Conservation (phyloP, 2,797 vertebrate genomes). For the Mormyrops attenuatus region DNA sequence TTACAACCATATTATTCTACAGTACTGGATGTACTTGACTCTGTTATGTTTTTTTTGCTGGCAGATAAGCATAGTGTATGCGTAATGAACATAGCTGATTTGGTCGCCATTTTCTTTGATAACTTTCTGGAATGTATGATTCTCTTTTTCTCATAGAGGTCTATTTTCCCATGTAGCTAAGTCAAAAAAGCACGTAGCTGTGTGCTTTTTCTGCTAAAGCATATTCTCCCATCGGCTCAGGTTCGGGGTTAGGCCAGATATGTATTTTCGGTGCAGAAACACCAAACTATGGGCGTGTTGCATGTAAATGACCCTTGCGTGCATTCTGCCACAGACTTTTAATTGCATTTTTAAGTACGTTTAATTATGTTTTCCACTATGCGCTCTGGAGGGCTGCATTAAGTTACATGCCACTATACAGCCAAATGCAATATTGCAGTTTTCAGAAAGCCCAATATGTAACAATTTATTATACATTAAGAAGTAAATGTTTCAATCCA, state of each 20-base stretch:
- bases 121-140: not conserved
- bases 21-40: not conserved
- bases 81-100: not conserved
- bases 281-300: not conserved
- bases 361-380: not conserved
- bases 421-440: not conserved
- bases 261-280: not conserved
- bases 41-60: not conserved
- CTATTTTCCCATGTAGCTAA: not conserved
- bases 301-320: not conserved
- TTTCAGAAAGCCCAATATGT: not conserved
- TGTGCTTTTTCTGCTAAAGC: not conserved
- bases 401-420: not conserved
- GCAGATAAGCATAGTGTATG: not conserved
- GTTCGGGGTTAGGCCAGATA: not conserved
- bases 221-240: not conserved
- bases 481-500: not conserved
- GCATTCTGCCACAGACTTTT: not conserved
- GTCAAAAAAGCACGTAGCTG: not conserved
- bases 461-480: not conserved
- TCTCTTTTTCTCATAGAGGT: not conserved
- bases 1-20: not conserved
- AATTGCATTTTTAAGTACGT: not conserved
- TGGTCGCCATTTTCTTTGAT: not conserved
- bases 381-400: not conserved